Evolutionary conservation across 1,140 invertebrate species (phyloP), one percentile per base, ranked within the genome.

Genomic region (Lepidurus packardi): DNA sequence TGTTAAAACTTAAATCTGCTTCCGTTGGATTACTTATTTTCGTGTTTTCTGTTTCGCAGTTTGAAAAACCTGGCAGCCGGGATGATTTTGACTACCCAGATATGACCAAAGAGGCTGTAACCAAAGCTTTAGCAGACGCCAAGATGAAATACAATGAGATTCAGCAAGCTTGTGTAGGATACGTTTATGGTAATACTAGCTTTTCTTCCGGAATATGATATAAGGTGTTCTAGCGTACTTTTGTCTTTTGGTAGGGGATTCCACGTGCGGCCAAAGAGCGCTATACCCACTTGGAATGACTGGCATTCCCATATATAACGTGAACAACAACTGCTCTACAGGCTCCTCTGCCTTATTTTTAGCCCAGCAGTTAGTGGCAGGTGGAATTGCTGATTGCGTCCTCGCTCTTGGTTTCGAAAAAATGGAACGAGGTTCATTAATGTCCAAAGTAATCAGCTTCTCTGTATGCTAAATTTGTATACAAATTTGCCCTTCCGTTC

Each of bases 301-400:
- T 73, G 98, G 97, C 25, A 98, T 99, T 82, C 98, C 98, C 10
- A 92, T 99, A 79, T 97, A 93, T 86, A 99, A 99, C 88, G 97
- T 98, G 0, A 98, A 99, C 85, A 99, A 99, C 84, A 98, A 98
- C 83, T 99, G 98, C 84, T 93, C 97, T 0, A 98, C 96, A 24
- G 98, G 98, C 11, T 94, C 97, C 0, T 94, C 93, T 77, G 97
- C 97, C 4, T 84, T 99, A 1, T 90, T 91, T 79, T 86, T 99
- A 82, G 96, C 91, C 0, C 97, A 97, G 83, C 94, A 98, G 84
- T 88, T 98, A 9, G 87, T 99, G 24, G 91, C 96, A 86, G 90
- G 92, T 81, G 94, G 94, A 11, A 87, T 90, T 81, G 89, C 90
- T 21, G 91, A 98, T 83, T 96, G 97, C 84, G 92, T 93, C 1